Conservation (phyloP, 2,113 vertebrate genomes). For the Heterotilapia buettikoferi region DNA sequence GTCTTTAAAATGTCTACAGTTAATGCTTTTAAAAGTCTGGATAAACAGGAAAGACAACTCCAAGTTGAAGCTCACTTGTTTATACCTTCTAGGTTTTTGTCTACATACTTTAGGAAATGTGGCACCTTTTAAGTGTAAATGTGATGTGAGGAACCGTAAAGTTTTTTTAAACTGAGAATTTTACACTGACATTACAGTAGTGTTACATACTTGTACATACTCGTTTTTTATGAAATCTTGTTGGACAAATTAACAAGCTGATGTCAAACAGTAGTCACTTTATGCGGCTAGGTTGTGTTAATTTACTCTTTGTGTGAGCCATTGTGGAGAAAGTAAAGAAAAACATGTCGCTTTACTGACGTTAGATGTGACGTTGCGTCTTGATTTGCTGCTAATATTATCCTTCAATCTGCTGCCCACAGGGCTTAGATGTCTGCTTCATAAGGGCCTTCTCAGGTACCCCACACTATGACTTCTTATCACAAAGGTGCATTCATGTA, state of each 20-base stretch:
- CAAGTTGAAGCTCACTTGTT: neutral
- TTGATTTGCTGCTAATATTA: neutral
- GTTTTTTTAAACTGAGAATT: neutral
- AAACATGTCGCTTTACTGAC: neutral
- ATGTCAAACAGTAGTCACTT: neutral
- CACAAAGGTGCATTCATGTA: neutral
- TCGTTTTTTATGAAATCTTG: neutral
- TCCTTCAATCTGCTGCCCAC: neutral
- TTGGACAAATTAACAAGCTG: neutral
- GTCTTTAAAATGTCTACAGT: neutral
- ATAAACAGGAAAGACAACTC: neutral
- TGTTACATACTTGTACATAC: neutral
- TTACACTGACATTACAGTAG: neutral
- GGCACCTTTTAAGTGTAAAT: neutral
- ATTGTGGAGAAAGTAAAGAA: neutral
- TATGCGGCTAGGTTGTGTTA: neutral
- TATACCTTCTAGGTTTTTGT: neutral
- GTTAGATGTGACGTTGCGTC: neutral
- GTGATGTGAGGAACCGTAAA: neutral
- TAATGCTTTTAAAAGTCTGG: neutral
- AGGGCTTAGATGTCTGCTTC: neutral
- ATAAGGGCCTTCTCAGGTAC: neutral
- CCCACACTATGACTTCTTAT: neutral
- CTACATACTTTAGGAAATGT: neutral
- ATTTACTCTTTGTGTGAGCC: neutral